phyloP scores from a whole-genome alignment of 2,888 invertebrate species.

The Lithosia quadra region DNA sequence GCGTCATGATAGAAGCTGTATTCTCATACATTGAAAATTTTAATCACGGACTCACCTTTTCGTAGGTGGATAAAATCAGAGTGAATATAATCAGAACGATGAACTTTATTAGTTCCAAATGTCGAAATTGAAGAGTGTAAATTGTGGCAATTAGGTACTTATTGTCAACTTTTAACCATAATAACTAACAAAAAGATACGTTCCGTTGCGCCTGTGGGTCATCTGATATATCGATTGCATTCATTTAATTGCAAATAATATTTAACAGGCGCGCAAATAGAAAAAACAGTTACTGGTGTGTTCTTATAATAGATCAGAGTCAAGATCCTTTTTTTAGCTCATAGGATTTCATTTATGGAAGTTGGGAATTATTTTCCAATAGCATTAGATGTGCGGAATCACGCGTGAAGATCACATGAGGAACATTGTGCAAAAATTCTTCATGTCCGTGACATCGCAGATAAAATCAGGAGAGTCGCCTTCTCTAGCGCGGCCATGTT shows the following conservation, averaged over 20 bases:
- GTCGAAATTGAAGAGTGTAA: neutral
- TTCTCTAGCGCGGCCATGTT: no score
- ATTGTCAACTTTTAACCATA: slow-evolving; percentile 79
- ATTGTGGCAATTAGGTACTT: slow-evolving; percentile 74
- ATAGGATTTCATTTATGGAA: no score
- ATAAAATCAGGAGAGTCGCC: no score
- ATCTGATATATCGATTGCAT: slow-evolving; percentile 36
- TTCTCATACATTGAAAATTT: slow-evolving; percentile 80
- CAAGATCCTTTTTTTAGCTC: neutral
- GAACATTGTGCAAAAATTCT: no score
- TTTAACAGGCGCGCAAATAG: slow-evolving; percentile 60
- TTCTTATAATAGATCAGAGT: neutral
- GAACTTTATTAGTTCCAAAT: slow-evolving; percentile 63
- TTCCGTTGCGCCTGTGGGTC: slow-evolving; percentile 72
- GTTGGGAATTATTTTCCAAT: neutral
- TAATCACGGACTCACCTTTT: slow-evolving; percentile 70
- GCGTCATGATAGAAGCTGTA: slow-evolving; percentile 63
- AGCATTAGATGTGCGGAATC: no score
- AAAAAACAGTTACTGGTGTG: neutral
- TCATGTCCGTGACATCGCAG: no score
- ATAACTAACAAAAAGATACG: slow-evolving; percentile 64
- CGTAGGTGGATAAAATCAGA: slow-evolving; percentile 62
- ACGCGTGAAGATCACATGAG: no score
- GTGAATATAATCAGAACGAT: slow-evolving; percentile 74
- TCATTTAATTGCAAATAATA: slow-evolving; percentile 62